A percentile compares a stretch with the other conserved stretches of the same genome.
Conservation (phyloP, 2,888 invertebrate genomes). For the Scaptomyza polygonia region DNA sequence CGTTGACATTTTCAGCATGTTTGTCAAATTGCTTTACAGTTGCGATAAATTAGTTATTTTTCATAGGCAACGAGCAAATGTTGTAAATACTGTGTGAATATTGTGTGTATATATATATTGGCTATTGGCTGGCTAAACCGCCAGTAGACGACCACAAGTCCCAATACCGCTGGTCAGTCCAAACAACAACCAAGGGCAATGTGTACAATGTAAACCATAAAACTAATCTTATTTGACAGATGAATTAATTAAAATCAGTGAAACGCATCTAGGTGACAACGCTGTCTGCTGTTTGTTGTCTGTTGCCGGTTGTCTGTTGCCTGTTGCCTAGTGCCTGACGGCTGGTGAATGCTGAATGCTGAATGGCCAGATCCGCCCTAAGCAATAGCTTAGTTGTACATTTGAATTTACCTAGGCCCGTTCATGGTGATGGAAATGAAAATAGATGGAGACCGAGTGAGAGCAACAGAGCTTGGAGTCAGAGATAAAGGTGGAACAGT, state of each 20-base stretch:
- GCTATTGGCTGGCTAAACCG: slow-evolving; percentile 22
- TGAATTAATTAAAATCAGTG: slow-evolving; percentile 82
- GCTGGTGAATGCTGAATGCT: slow-evolving; percentile 5
- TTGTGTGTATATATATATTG: slow-evolving; percentile 8
- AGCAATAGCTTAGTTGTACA: slow-evolving; percentile 37
- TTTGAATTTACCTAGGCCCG: slow-evolving; percentile 67
- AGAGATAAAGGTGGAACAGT: slow-evolving; percentile 39
- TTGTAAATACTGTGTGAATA: slow-evolving; percentile 3
- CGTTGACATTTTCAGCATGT: slow-evolving; percentile 51
- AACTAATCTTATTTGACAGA: slow-evolving; percentile 83
- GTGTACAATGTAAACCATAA: slow-evolving; percentile 75
- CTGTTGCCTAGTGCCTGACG: slow-evolving; percentile 1
- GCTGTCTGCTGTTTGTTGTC: slow-evolving; percentile 17
- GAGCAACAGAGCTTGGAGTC: slow-evolving; percentile 3
- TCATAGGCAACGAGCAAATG: slow-evolving; percentile 15
- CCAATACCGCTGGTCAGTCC: slow-evolving; percentile 39
- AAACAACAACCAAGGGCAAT: slow-evolving; percentile 28
- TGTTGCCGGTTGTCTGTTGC: slow-evolving; percentile 6
- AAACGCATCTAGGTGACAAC: slow-evolving; percentile 73
- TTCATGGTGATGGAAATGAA: slow-evolving; percentile 26
- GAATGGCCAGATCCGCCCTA: slow-evolving; percentile 21
- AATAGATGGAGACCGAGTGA: slow-evolving; percentile 13
- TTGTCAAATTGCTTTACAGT: slow-evolving; percentile 46
- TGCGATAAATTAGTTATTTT: slow-evolving; percentile 58
- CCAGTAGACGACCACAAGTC: slow-evolving; percentile 49